These are phyloP conservation scores for Trissolcus basalis DNA, from an alignment of 1,140 invertebrate genomes.

Conservation along the genomic window DNA sequence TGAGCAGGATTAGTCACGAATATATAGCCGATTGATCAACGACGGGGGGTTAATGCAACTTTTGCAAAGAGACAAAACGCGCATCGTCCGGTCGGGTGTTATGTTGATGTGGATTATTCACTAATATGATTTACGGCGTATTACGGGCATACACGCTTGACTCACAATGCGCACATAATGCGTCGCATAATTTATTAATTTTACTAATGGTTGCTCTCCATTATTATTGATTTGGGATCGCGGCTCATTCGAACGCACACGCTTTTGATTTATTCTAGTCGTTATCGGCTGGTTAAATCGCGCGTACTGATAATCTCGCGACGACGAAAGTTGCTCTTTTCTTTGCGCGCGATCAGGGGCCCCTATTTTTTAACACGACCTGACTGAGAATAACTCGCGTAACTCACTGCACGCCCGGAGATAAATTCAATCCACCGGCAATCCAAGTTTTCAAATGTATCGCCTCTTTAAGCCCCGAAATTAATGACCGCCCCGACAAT, in stretches of 20 bases:
- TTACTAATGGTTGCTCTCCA: slow-evolving; percentile 77
- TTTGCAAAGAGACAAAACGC: slow-evolving; percentile 64
- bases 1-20: slow-evolving; percentile 47
- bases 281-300: slow-evolving; percentile 64
- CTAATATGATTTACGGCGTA: slow-evolving; percentile 77
- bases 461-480: slow-evolving; percentile 24
- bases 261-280: slow-evolving; percentile 64
- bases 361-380: slow-evolving; percentile 38
- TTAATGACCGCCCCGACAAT: slow-evolving; percentile 36
- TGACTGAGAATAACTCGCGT: slow-evolving; percentile 48
- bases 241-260: slow-evolving; percentile 70
- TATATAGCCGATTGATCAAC: slow-evolving; percentile 53
- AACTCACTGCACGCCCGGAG: slow-evolving; percentile 20
- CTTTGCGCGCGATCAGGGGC: slow-evolving; percentile 11
- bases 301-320: slow-evolving; percentile 60
- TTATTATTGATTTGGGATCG: slow-evolving; percentile 76
- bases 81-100: slow-evolving; percentile 51
- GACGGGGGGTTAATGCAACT: slow-evolving; percentile 63
- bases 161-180: slow-evolving; percentile 76
- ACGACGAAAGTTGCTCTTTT: slow-evolving; percentile 42
- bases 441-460: slow-evolving; percentile 43
- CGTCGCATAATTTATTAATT: slow-evolving; percentile 77
- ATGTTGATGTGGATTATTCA: slow-evolving; percentile 76
- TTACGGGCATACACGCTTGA: slow-evolving; percentile 66
- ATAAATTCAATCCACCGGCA: slow-evolving; percentile 37